Percentiles rank a stretch among this genome's conserved stretches.
Evolutionary conservation across 2,888 invertebrate genomes (phyloP).

Genomic region (Xiphydria camelus): DNA sequence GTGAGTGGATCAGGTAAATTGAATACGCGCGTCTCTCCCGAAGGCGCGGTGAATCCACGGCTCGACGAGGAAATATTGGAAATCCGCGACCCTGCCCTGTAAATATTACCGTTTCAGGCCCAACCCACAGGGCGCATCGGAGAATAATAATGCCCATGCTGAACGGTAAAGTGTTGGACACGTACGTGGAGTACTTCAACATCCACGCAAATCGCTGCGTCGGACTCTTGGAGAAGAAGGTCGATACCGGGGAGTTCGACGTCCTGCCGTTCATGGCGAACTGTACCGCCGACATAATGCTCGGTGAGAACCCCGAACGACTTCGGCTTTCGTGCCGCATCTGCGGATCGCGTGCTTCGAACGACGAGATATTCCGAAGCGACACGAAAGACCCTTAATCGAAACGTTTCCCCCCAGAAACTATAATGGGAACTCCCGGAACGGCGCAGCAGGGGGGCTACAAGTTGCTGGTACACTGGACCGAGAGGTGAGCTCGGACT

Average conservation of each 20-base stretch:
- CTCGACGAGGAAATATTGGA: too few relatives aligned
- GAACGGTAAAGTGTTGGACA: slow-evolving; percentile 21
- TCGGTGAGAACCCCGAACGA: slow-evolving; percentile 19
- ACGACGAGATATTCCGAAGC: not conserved
- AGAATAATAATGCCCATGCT: slow-evolving; percentile 24
- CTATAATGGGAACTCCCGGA: slow-evolving; percentile 30
- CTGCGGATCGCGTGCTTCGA: not conserved
- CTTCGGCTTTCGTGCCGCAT: not conserved
- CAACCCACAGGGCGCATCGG: slow-evolving; percentile 25
- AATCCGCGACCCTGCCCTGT: too few relatives aligned
- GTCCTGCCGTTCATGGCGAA: slow-evolving; percentile 24
- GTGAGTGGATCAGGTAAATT: slow-evolving; percentile 27
- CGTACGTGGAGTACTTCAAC: slow-evolving; percentile 25
- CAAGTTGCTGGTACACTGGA: slow-evolving; percentile 23
- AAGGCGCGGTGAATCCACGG: too few relatives aligned
- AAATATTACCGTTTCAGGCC: too few relatives aligned
- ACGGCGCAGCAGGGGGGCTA: slow-evolving; percentile 22
- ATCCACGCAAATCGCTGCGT: slow-evolving; percentile 23
- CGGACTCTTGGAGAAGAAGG: slow-evolving; percentile 24
- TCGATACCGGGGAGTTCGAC: slow-evolving; percentile 28
- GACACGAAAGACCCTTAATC: not conserved
- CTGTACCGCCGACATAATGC: slow-evolving; percentile 31
- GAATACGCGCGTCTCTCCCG: too few relatives aligned
- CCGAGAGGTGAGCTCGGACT: slow-evolving; percentile 4
- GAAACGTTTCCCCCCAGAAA: too few relatives aligned